Percentiles rank a stretch among this genome's conserved stretches.
These are phyloP conservation scores for Polydrusus cervinus DNA, from an alignment of 2,888 invertebrate species.

Conservation along the genomic window DNA sequence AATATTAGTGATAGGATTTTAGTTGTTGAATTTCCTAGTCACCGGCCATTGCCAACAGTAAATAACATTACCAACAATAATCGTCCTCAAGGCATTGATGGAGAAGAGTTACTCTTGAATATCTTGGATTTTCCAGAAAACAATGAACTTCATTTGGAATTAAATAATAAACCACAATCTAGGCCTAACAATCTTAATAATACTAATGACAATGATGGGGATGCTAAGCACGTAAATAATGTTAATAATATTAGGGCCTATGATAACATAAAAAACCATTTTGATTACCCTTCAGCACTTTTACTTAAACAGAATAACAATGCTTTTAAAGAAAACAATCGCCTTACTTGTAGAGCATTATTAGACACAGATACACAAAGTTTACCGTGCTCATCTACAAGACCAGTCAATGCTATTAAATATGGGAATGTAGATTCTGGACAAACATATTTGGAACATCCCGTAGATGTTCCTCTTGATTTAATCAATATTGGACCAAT, in stretches of 20 bases:
- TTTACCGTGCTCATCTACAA: conserved; percentile 18
- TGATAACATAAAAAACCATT: conserved; percentile 62
- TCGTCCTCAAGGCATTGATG: conserved; percentile 67
- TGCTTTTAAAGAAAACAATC: conserved; percentile 59
- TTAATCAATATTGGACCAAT: conserved; percentile 20
- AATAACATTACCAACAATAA: conserved; percentile 55
- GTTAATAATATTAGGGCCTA: conserved; percentile 68
- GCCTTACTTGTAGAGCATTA: conserved; percentile 80
- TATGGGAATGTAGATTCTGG: conserved; percentile 53
- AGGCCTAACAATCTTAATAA: conserved; percentile 57
- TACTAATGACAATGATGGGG: conserved; percentile 52
- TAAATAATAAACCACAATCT: conserved; percentile 46
- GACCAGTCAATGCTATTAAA: conserved; percentile 23
- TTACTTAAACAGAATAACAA: conserved; percentile 60
- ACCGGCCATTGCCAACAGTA: conserved; percentile 63
- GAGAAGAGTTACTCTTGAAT: conserved; percentile 63
- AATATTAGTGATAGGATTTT: conserved; percentile 88
- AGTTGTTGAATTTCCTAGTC: conserved; percentile 82
- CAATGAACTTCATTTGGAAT: conserved; percentile 16
- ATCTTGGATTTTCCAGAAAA: conserved; percentile 52
- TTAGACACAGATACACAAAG: conserved; percentile 19
- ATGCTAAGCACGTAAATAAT: conserved; percentile 63
- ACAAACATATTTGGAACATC: conserved; percentile 64
- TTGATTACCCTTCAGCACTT: conserved; percentile 57
- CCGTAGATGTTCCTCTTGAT: conserved; percentile 65